Evolutionary conservation across 2,113 vertebrate genomes (phyloP).

Genomic region (Leiothrix lutea): DNA sequence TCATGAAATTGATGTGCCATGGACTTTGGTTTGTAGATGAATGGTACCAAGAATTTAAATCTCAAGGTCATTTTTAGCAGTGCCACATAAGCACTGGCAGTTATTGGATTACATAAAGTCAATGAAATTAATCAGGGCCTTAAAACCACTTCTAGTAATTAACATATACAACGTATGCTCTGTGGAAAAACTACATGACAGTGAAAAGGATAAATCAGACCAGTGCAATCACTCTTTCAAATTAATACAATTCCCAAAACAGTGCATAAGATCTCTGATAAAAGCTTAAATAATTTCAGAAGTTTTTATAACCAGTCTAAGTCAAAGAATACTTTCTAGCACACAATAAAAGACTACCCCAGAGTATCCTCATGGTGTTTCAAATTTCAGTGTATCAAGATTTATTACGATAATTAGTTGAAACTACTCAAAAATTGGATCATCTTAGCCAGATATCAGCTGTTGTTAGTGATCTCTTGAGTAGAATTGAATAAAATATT

Average conservation of each 20-base stretch:
- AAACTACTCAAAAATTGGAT: background rate
- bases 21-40: background rate
- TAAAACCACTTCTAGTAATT: background rate
- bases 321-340: background rate
- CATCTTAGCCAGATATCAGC: background rate
- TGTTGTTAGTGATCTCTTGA: background rate
- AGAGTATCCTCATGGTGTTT: background rate
- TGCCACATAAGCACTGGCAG: background rate
- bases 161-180: rapidly evolving
- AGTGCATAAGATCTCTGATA: background rate
- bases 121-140: background rate
- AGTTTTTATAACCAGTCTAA: background rate
- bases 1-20: background rate
- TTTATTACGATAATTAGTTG: background rate
- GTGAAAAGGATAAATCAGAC: background rate
- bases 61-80: background rate
- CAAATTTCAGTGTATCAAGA: background rate
- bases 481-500: background rate
- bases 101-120: background rate
- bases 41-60: background rate
- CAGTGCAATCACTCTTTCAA: background rate
- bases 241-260: background rate
- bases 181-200: background rate
- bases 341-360: background rate
- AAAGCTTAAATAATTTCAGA: background rate